Evolutionary conservation across 2,797 vertebrate species (phyloP).

Genomic region (Acanthopagrus latus): DNA sequence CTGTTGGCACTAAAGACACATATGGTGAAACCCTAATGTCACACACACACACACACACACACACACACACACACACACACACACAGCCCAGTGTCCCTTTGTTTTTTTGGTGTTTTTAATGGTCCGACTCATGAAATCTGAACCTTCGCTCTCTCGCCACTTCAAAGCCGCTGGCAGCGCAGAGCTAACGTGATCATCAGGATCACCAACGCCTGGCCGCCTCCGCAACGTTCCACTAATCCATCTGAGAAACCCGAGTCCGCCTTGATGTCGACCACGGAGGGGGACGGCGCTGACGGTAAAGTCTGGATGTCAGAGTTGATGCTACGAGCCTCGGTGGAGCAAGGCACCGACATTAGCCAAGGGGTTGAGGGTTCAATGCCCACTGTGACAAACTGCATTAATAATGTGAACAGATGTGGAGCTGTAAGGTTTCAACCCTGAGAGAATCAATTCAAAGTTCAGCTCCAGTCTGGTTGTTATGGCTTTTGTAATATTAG

Average conservation of each 20-base stretch:
- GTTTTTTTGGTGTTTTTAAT: slow-evolving; percentile 14
- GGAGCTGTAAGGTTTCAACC: slow-evolving; percentile 21
- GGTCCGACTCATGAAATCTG: slow-evolving; percentile 39
- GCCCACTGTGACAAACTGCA: slow-evolving; percentile 17
- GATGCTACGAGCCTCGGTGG: background rate
- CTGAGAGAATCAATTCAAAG: slow-evolving; percentile 24
- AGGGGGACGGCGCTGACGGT: background rate
- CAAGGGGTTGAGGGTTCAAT: slow-evolving; percentile 10
- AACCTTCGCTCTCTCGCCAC: slow-evolving; percentile 16
- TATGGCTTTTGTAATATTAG: slow-evolving; percentile 46
- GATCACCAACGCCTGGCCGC: slow-evolving; percentile 2
- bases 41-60: too few species aligned
- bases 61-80: too few species aligned
- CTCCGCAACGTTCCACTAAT: slow-evolving; percentile 12
- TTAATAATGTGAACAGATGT: slow-evolving; percentile 38
- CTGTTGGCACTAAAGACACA: too few species aligned
- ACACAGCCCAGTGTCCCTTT: background rate
- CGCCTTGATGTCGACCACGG: background rate
- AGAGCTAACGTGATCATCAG: slow-evolving; percentile 20
- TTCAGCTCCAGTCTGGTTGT: slow-evolving; percentile 38
- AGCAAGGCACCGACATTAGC: slow-evolving; percentile 27
- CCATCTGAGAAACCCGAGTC: slow-evolving; percentile 27
- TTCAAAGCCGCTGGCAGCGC: slow-evolving; percentile 36
- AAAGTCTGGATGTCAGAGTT: too few species aligned
- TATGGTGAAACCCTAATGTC: too few species aligned